Evolutionary conservation across 2,888 invertebrate genomes (phyloP).

Genomic region (Limnephilus lunatus): DNA sequence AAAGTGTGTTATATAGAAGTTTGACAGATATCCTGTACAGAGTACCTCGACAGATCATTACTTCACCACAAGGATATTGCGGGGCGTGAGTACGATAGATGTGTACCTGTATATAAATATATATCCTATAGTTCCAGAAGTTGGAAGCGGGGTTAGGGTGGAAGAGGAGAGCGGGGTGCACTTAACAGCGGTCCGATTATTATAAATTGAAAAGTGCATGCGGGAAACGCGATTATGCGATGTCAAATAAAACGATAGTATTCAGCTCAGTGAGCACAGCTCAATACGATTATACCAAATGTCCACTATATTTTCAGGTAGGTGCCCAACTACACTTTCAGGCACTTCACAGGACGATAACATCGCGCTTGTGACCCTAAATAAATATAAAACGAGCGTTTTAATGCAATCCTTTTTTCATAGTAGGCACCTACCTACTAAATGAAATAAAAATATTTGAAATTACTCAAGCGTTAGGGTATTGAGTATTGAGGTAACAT

Average conservation of each 20-base stretch:
- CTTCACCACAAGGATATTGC: background rate
- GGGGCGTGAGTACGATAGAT: background rate
- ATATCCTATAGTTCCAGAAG: too few species aligned
- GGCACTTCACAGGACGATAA: background rate
- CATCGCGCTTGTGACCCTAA: background rate
- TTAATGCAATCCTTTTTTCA: too few species aligned
- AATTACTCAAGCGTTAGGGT: background rate
- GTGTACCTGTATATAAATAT: background rate
- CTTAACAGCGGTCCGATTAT: constrained; percentile 11
- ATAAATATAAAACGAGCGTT: background rate
- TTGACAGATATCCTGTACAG: background rate
- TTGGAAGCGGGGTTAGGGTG: background rate
- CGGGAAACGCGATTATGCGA: constrained; percentile 42
- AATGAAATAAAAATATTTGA: background rate
- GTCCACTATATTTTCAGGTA: background rate
- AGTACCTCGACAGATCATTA: background rate
- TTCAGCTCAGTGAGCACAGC: background rate
- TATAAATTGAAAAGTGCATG: constrained; percentile 54
- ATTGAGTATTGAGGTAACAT: background rate
- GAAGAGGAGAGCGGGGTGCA: background rate
- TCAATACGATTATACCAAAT: background rate
- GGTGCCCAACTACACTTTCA: background rate
- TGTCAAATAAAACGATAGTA: constrained; percentile 3
- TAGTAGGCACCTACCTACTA: background rate
- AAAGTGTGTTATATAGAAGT: background rate